A percentile compares a stretch with the other conserved stretches of the same genome.
phyloP scores from a whole-genome alignment of 1,140 invertebrate species.

The Rhopalosiphum maidis region DNA sequence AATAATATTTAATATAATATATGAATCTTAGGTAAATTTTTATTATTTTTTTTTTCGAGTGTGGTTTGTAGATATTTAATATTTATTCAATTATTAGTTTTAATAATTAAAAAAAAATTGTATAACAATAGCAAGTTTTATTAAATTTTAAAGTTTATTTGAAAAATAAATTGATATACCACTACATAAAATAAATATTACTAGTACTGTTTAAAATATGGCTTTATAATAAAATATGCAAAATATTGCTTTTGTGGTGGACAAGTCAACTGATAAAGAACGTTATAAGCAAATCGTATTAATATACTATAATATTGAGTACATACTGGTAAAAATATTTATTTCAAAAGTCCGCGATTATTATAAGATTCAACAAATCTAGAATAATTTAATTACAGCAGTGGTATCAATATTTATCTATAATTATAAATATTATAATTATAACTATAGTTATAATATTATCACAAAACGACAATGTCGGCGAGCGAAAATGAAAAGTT shows the following conservation, averaged over 20 bases:
- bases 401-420: background rate
- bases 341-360: background rate
- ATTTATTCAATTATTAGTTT: no score
- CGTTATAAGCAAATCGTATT: background rate
- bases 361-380: background rate
- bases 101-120: no score
- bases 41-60: no score
- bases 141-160: background rate
- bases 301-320: background rate
- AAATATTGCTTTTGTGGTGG: no score
- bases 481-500: background rate
- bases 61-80: no score
- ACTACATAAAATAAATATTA: background rate
- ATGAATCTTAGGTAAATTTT: no score
- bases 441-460: background rate
- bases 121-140: background rate
- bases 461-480: background rate
- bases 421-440: background rate
- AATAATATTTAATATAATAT: no score
- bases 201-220: background rate
- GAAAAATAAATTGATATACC: background rate
- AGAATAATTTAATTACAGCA: background rate
- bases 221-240: no score
- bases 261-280: background rate
- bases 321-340: background rate